Evolutionary conservation across 2,113 vertebrate genomes (phyloP), one percentile per base, ranked within the genome.

Genomic region (Ivindomyrus marchei): DNA sequence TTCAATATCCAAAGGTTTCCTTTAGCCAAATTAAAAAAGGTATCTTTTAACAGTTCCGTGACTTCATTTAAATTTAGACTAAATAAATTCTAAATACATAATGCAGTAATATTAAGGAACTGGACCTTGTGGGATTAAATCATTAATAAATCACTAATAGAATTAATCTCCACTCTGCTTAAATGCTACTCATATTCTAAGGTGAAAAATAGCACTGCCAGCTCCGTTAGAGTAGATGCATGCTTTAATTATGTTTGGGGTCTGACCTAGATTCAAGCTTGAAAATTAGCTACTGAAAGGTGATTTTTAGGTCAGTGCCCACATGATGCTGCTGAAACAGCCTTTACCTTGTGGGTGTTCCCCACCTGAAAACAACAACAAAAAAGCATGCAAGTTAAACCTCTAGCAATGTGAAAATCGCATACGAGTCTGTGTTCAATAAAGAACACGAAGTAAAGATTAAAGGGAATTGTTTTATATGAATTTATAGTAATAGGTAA

Each of bases 121-220:
- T 77, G 27, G 70, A 42, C 36, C 13, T 39, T 36, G 36, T 77
- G 36, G 13, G 31, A 77, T 39, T 19, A 77, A 77, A 77, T 77
- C 70, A 77, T 39, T 77, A 77, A 77, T 39, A 77, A 77, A 80
- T 80, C 74, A 80, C 36, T 80, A 80, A 80, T 80, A 42, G 74
- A 42, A 42, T 80, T 80, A 80, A 80, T 42, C 31, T 80, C 36
- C 31, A 42, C 15, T 80, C 36, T 80, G 74, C 15, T 42, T 42
- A 80, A 80, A 39, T 36, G 36, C 6, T 80, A 42, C 15, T 80
- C 31, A 21, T 21, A 80, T 80, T 42, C 31, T 13, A 80, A 39
- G 36, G 74, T 80, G 36, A 80, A 80, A 15, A 19, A 39, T 6
- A 39, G 70, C 15, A 7, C 6, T 77, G 11, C 15, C 74, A 19